A percentile compares a stretch with the other conserved stretches of the same genome.
Evolutionary conservation across 2,113 vertebrate genomes (phyloP).

Genomic region (Sander vitreus): DNA sequence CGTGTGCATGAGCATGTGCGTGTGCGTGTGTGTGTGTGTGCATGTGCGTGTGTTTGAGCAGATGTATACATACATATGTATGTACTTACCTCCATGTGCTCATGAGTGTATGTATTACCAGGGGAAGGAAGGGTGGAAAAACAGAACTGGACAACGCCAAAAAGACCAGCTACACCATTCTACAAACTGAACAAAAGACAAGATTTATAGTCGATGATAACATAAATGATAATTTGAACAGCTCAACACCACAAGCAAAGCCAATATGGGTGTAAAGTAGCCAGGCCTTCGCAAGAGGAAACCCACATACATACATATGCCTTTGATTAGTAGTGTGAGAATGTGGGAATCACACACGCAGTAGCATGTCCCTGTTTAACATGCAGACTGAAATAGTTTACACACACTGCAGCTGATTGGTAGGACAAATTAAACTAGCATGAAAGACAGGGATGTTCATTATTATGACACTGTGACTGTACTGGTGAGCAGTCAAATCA

Average conservation of each 20-base stretch:
- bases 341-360: background rate
- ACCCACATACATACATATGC: constrained; percentile 6
- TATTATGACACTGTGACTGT: too few relatives aligned
- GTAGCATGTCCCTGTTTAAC: background rate
- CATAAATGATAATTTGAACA: background rate
- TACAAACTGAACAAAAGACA: background rate
- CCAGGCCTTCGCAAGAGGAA: background rate
- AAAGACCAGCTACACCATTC: background rate
- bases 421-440: too few relatives aligned
- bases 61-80: background rate
- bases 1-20: background rate
- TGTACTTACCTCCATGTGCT: constrained; percentile 13
- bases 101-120: background rate
- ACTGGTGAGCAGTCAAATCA: too few relatives aligned
- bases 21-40: background rate
- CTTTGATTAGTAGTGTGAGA: constrained; percentile 10
- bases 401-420: background rate
- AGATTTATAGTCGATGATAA: background rate
- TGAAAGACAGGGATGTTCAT: too few relatives aligned
- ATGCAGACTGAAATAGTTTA: background rate
- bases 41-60: background rate
- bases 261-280: background rate
- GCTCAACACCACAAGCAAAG: background rate
- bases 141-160: background rate
- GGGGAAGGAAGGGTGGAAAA: background rate